Evolutionary conservation across 2,113 vertebrate species (phyloP).

Genomic region (Clinocottus analis): DNA sequence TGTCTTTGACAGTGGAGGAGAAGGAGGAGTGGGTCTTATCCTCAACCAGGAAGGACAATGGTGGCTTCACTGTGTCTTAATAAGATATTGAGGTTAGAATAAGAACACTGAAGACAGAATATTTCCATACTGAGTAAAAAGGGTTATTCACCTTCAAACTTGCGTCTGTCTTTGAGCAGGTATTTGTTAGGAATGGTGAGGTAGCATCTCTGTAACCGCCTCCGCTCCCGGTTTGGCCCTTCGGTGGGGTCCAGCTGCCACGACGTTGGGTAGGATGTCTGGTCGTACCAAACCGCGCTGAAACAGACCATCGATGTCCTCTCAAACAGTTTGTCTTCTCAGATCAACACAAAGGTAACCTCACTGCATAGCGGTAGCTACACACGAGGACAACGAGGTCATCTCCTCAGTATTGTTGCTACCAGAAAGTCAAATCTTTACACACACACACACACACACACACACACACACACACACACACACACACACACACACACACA

Average conservation of each 20-base stretch:
- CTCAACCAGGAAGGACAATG: conserved; percentile 94
- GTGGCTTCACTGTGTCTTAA: conserved; percentile 87
- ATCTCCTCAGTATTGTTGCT: neutral
- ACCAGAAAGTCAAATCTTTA: neutral
- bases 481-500: too few relatives aligned
- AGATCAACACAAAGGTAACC: neutral
- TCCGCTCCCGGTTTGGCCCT: conserved; percentile 94
- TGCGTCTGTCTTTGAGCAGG: conserved; percentile 92
- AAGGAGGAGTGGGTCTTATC: conserved; percentile 97
- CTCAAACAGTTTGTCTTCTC: conserved; percentile 4
- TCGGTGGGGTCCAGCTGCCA: conserved; percentile 98
- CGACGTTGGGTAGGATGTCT: conserved; percentile 92
- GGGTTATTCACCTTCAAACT: conserved; percentile 87
- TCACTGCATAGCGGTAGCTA: neutral
- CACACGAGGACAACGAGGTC: neutral
- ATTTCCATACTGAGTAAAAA: neutral
- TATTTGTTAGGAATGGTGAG: conserved; percentile 99
- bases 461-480: too few relatives aligned
- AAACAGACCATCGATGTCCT: conserved; percentile 34
- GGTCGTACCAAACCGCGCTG: conserved; percentile 96
- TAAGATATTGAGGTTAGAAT: conserved; percentile 3
- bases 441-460: too few relatives aligned
- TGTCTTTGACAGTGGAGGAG: conserved; percentile 98
- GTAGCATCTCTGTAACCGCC: conserved; percentile 95
- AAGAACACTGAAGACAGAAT: neutral